phyloP scores from a whole-genome alignment of 2,797 vertebrate species.

The Melanotaenia maccullochi region DNA sequence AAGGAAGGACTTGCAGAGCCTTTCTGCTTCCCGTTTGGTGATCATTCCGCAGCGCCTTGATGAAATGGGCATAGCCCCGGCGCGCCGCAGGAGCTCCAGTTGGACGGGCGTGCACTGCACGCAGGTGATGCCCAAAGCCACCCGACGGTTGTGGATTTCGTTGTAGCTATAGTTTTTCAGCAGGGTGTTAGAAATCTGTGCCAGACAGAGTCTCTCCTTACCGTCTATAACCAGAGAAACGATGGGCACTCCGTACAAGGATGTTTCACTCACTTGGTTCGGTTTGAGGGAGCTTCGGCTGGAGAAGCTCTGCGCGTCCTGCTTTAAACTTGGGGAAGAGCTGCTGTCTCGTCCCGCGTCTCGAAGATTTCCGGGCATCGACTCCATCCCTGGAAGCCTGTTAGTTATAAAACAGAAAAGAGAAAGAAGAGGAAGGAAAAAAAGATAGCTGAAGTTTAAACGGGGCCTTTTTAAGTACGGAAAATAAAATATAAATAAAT shows the following conservation, averaged over 20 bases:
- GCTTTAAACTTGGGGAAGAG: conserved; percentile 90
- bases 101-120: conserved; percentile 93
- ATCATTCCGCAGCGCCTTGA: conserved; percentile 93
- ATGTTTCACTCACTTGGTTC: conserved; percentile 96
- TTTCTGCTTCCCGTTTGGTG: conserved; percentile 91
- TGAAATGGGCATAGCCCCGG: conserved; percentile 92
- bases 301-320: conserved; percentile 89
- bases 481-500: no score
- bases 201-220: conserved; percentile 92
- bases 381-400: conserved; percentile 91
- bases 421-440: background rate
- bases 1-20: conserved; percentile 92
- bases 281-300: conserved; percentile 89
- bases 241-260: conserved; percentile 95
- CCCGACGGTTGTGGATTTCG: conserved; percentile 92
- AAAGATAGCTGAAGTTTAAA: background rate
- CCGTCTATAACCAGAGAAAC: conserved; percentile 96
- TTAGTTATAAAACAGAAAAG: background rate
- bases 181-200: conserved; percentile 92
- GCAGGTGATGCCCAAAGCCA: conserved; percentile 91
- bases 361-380: conserved; percentile 90
- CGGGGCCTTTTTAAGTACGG: background rate
- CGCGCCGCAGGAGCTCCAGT: conserved; percentile 91
- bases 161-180: conserved; percentile 94
- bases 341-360: conserved; percentile 89